Base-by-base conservation (phyloP, 53 echinoderm and acorn worm genomes). In the Crossaster papposus region DNA sequence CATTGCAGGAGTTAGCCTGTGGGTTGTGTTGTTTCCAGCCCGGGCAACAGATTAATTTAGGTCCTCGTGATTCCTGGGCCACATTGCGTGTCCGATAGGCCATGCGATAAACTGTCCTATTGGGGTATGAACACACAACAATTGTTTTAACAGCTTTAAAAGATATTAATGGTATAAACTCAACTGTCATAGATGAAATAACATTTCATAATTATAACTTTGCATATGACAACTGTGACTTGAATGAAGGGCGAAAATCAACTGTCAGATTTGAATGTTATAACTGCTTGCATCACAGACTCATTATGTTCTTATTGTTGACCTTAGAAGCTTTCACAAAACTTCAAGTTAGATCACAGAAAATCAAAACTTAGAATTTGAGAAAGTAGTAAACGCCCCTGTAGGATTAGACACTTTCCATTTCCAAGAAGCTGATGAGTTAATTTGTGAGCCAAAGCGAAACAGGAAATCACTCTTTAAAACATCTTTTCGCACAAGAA, bases 11-110 rank as follows among this genome's bases (percentile, higher is more conserved):
- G n/a, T 82, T 90, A 11, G 95, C 82, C 58, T 91, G 91, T 70
- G 73, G 88, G 77, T 93, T 92, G 52, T 93, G 65, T 72, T 91
- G 86, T 52, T 90, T 89, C 97, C 97, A 97, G 0, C 97, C 97
- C 29, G 92, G 92, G 79, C 97, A 97, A 65, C 97, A 97, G 37
- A 36, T 73, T n/a, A 90, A 96, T 29, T n/a, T 33, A 14, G 89
- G 71, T 11, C 70, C 83, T 63, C 78, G 35, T 18, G 87, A 82
- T 33, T 79, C 88, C 36, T 91, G 90, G 14, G 90, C 54, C 5
- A 92, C 89, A 52, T 83, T 93, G 54, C 95, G 92, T 71, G 86
- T 90, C 55, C 96, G 81, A 64, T 96, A 96, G 2, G 91, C 96
- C 58, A 85, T 70, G 62, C 92, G 93, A 73, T 96, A 96, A 65